These are phyloP conservation scores for Quiscalus mexicanus DNA, from an alignment of 2,113 vertebrate genomes.

Conservation along the genomic window DNA sequence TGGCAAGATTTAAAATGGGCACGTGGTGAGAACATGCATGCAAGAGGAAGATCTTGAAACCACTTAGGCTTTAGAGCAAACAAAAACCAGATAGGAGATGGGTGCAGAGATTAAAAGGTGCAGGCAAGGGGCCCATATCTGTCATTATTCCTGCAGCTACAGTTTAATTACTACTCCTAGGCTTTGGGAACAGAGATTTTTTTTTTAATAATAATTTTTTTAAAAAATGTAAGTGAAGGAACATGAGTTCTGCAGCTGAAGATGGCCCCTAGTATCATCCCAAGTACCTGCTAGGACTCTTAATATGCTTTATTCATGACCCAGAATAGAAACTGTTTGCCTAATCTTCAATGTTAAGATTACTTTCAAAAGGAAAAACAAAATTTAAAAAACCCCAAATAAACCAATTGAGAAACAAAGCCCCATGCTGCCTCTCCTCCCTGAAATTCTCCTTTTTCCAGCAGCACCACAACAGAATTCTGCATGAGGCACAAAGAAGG, in stretches of 20 bases:
- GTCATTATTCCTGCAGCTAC: slow-evolving; percentile 36
- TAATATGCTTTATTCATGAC: neutral
- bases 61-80: slow-evolving; percentile 40
- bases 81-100: slow-evolving; percentile 35
- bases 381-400: neutral
- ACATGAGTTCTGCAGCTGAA: neutral
- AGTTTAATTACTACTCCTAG: neutral
- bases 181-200: neutral
- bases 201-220: neutral
- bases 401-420: neutral
- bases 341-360: neutral
- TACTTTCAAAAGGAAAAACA: neutral
- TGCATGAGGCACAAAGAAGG: neutral
- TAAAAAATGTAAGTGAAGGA: neutral
- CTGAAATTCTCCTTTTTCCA: neutral
- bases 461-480: neutral
- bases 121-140: neutral
- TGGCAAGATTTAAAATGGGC: slow-evolving; percentile 23
- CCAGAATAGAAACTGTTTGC: neutral
- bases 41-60: slow-evolving; percentile 10
- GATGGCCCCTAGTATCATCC: neutral
- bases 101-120: neutral
- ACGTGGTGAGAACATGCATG: neutral
- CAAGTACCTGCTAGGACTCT: neutral
- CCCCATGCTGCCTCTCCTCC: neutral